Base-by-base conservation (phyloP, 1,140 invertebrate species). In the Trachelipus rathkii region DNA sequence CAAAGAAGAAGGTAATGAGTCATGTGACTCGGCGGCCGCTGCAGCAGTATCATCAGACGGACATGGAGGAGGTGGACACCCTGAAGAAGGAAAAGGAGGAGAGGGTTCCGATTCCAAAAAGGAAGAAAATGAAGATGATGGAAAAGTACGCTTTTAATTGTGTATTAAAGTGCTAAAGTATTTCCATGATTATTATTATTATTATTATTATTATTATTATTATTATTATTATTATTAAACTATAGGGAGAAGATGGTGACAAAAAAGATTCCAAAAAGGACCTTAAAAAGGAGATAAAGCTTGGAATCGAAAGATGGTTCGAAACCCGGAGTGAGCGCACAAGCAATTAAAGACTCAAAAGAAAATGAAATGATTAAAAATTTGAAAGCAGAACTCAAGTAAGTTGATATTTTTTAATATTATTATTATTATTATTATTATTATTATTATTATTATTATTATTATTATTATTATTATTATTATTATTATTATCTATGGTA, bases 101-200 rank as follows among this genome's bases (percentile, higher is more conserved):
- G 79, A 77, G 4, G 43, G n/a, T 44, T 10, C 23, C 21, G 88
- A 88, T 46, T 82, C 87, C 10, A 90, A 90, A 74, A 91, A 91
- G 78, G 90, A 91, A 81, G 85, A 83, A 89, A 86, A 84, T 88
- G 86, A 85, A 86, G 82, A 81, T 89, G 69, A 71, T 15, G 43
- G 43, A 44, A 60, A 60, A 19, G 50, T 60, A 60, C 8, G 19
- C 8, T 4, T 8, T 33, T 3, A 33, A 33, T 33, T 33, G 33
- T 33, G 1, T 6, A 33, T 1, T 33, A 33, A 33, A 33, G 6
- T 33, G 6, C 33, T 33, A 33, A 33, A 33, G 6, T n/a, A n/a
- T n/a, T n/a, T n/a, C n/a, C n/a, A n/a, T n/a, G n/a, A n/a, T 33
- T 33, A 33, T 33, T 33, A 33, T 33, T 33, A 33, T 33, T 33